Percentiles rank a stretch among this genome's conserved stretches.
Conservation (phyloP, 2,888 invertebrate species). For the Ceraclea dissimilis region DNA sequence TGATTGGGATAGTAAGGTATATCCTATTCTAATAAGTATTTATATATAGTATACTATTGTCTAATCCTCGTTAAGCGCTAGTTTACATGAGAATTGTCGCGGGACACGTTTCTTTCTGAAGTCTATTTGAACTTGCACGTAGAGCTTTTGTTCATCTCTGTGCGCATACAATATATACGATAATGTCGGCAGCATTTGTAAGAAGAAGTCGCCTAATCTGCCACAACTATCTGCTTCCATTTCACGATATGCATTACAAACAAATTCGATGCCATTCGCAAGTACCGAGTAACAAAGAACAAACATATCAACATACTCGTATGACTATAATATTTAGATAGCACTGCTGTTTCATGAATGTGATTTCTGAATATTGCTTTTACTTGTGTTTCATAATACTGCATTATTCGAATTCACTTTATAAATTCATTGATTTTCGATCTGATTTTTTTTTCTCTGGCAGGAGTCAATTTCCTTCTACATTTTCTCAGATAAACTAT, state of each 20-base stretch:
- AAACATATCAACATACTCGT: neutral
- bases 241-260: constrained; percentile 22
- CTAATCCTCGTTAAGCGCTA: constrained; percentile 1
- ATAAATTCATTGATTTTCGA: no score
- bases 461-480: no score
- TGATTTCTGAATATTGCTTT: no score
- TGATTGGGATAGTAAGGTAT: neutral
- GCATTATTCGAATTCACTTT: no score
- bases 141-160: neutral
- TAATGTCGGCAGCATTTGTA: constrained; percentile 9
- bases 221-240: constrained; percentile 15
- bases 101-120: constrained; percentile 1
- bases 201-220: constrained; percentile 12
- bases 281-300: neutral
- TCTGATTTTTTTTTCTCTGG: no score
- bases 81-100: constrained; percentile 1
- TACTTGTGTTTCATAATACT: no score
- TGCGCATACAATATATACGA: neutral
- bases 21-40: neutral
- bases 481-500: no score
- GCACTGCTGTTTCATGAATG: neutral
- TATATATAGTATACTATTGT: no score
- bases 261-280: constrained; percentile 18
- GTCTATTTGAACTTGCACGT: constrained; percentile 3
- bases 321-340: neutral